Percentiles rank a stretch among this genome's conserved stretches.
Conservation (phyloP, 2,797 vertebrate genomes). For the Oreochromis grahami region DNA sequence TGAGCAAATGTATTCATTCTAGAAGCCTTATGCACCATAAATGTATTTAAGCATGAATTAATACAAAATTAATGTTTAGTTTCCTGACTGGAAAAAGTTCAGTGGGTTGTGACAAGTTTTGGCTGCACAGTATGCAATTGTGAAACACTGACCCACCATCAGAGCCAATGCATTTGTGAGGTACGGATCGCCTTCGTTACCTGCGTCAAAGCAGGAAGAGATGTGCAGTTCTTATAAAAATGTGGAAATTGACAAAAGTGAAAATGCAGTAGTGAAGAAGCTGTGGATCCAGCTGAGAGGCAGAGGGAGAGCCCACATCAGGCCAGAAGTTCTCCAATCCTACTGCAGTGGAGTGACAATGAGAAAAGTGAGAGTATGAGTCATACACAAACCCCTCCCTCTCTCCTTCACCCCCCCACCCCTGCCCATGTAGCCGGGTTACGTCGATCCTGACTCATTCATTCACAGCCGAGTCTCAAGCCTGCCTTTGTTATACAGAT, state of each 20-base stretch:
- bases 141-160: neutral
- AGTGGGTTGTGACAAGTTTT: neutral
- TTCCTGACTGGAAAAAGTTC: neutral
- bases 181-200: neutral
- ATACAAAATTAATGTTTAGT: neutral
- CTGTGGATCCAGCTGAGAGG: neutral
- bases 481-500: constrained; percentile 57
- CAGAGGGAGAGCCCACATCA: constrained; percentile 39
- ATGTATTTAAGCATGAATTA: neutral
- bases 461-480: constrained; percentile 51
- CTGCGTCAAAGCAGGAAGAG: neutral
- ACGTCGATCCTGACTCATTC: constrained; percentile 72
- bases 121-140: neutral
- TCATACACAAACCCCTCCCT: constrained; percentile 65
- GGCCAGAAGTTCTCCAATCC: constrained; percentile 59
- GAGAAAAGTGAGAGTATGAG: constrained; percentile 67
- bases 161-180: neutral
- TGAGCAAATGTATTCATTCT: neutral
- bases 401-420: neutral
- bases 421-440: constrained; percentile 31
- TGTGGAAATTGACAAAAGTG: neutral
- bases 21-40: neutral
- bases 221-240: neutral
- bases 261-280: neutral
- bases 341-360: constrained; percentile 69